Percentiles rank a stretch among this genome's conserved stretches.
Evolutionary conservation across 2,113 vertebrate genomes (phyloP).

Genomic region (Xiphophorus maculatus): DNA sequence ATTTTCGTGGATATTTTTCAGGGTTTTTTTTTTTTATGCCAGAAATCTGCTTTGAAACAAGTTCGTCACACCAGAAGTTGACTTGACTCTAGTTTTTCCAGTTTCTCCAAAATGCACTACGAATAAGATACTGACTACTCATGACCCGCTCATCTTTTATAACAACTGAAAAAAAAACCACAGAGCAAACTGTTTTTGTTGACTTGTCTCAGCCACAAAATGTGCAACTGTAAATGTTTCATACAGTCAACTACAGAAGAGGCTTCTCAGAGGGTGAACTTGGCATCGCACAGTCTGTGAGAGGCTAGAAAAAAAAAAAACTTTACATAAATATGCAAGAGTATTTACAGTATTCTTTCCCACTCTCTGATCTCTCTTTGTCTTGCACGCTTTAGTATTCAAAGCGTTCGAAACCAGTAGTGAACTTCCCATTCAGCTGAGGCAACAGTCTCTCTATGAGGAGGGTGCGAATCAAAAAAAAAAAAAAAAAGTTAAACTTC

Average conservation of each 20-base stretch:
- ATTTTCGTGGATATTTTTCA: no score
- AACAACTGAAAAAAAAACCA: no score
- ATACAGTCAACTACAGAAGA: neutral
- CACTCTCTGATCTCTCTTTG: constrained; percentile 23
- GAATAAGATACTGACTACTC: no score
- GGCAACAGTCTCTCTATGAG: constrained; percentile 50
- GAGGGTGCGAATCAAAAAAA: constrained; percentile 39
- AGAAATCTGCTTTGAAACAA: no score
- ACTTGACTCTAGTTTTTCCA: no score
- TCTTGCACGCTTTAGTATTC: constrained; percentile 32
- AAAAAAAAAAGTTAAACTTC: constrained; percentile 52
- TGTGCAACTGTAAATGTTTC: neutral
- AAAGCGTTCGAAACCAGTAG: constrained; percentile 49
- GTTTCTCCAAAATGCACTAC: no score
- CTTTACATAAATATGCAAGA: constrained; percentile 4
- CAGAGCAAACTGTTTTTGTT: neutral
- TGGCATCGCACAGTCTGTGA: neutral
- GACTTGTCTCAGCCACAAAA: neutral
- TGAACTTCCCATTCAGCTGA: constrained; percentile 50
- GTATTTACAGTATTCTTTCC: constrained; percentile 9
- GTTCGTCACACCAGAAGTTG: no score
- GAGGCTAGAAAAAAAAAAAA: neutral
- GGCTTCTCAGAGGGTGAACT: neutral
- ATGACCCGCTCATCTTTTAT: no score
- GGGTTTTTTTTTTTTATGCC: no score